Conservation (phyloP, 1,140 invertebrate species). For the Meloidogyne hapla region DNA sequence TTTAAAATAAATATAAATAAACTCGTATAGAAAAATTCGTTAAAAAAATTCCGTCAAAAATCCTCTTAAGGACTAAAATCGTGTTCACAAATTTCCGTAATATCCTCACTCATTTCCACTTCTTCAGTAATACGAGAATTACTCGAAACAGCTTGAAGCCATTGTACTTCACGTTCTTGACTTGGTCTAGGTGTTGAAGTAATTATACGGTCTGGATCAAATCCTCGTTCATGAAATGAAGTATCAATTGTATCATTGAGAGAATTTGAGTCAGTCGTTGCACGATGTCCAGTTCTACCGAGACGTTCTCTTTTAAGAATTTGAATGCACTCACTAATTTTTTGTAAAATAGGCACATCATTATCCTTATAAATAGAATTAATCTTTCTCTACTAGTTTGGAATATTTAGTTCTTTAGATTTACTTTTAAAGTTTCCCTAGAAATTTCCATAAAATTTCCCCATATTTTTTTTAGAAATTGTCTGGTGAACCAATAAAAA, state of each 20-base stretch:
- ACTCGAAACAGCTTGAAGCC: background rate
- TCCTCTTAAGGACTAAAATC: background rate
- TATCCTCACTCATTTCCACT: background rate
- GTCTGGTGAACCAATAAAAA: no score
- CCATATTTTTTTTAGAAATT: no score
- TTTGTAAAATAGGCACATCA: background rate
- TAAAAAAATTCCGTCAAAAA: background rate
- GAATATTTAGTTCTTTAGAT: no score
- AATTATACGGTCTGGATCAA: constrained; percentile 10
- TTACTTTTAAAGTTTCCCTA: no score
- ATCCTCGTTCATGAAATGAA: constrained; percentile 13
- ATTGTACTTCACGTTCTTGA: constrained; percentile 8
- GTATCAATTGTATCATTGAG: constrained; percentile 8
- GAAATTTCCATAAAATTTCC: no score
- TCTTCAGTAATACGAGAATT: background rate
- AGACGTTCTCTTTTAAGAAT: constrained; percentile 16
- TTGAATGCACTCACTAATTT: background rate
- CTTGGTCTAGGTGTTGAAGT: constrained; percentile 16
- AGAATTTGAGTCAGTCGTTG: background rate
- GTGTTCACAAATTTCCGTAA: background rate
- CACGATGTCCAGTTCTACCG: background rate
- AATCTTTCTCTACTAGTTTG: no score
- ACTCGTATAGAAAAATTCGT: no score
- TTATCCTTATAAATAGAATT: background rate
- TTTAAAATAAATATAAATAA: no score